phyloP scores from a whole-genome alignment of 2,888 invertebrate species.

The Oxystoma pomonae region DNA sequence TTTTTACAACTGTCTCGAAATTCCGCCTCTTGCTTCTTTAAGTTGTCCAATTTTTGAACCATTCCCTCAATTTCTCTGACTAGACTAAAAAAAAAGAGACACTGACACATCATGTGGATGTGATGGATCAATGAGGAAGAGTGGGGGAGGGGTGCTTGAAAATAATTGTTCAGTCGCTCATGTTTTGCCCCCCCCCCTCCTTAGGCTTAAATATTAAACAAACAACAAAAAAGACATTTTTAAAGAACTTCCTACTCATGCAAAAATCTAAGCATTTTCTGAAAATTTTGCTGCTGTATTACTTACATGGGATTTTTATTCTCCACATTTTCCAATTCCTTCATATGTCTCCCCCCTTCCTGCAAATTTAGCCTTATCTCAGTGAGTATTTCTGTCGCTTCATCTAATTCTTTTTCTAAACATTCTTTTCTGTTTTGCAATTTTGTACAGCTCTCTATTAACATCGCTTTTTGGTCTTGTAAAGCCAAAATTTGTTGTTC shows the following conservation, averaged over 20 bases:
- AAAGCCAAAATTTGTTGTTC: conserved; percentile 36
- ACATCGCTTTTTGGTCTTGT: conserved; percentile 39
- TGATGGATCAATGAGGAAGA: too few species aligned
- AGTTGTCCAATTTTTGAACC: conserved; percentile 64
- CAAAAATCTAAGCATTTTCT: neutral
- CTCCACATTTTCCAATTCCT: conserved; percentile 48
- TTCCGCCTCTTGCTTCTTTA: conserved; percentile 67
- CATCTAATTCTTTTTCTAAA: conserved; percentile 45
- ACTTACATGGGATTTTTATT: conserved; percentile 52
- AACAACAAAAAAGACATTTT: too few species aligned
- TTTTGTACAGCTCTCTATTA: conserved; percentile 48
- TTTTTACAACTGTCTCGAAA: conserved; percentile 71
- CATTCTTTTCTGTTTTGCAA: conserved; percentile 51
- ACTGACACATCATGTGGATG: too few species aligned
- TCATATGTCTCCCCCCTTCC: conserved; percentile 46
- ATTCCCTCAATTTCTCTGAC: conserved; percentile 55
- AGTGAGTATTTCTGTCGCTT: conserved; percentile 28
- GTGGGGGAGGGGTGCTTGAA: too few species aligned
- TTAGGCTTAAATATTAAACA: too few species aligned
- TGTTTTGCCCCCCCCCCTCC: too few species aligned
- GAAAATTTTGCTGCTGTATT: neutral
- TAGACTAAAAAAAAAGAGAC: conserved; percentile 30
- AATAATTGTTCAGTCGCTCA: too few species aligned
- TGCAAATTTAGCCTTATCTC: conserved; percentile 40
- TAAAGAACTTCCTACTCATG: too few species aligned